Evolutionary conservation across 2,888 invertebrate species (phyloP).

Genomic region (Eupelmus urozonus): DNA sequence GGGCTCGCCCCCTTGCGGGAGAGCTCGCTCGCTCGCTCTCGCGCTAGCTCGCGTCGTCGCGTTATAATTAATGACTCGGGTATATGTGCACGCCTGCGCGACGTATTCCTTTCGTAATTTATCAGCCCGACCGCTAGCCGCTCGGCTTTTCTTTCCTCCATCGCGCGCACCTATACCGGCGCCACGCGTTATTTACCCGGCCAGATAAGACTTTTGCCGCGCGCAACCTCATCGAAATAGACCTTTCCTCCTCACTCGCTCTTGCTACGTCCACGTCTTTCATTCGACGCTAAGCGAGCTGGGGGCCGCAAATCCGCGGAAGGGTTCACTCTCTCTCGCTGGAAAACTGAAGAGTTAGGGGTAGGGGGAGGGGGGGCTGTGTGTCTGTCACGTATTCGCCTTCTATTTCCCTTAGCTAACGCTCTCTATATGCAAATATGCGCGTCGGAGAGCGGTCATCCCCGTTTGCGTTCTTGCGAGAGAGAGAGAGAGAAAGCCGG

Average conservation of each 20-base stretch:
- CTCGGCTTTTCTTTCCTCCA: conserved; percentile 61
- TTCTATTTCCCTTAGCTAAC: conserved; percentile 76
- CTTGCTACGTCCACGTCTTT: conserved; percentile 45
- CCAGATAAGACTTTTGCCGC: conserved; percentile 33
- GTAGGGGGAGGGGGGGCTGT: conserved; percentile 36
- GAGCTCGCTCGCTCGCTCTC: too few species aligned
- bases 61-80: conserved; percentile 64
- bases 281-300: conserved; percentile 60
- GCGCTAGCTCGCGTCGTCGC: conserved; percentile 59
- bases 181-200: conserved; percentile 1
- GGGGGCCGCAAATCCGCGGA: conserved; percentile 67
- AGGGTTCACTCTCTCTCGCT: conserved; percentile 67
- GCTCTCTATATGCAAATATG: conserved; percentile 77
- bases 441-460: conserved; percentile 64
- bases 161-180: background rate
- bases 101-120: conserved; percentile 64
- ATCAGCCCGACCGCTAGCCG: conserved; percentile 60
- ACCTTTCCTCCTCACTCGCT: background rate
- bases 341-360: background rate
- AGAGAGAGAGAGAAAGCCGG: conserved; percentile 49
- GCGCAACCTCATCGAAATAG: conserved; percentile 13
- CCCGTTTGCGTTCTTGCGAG: conserved; percentile 53
- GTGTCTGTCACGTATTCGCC: conserved; percentile 74
- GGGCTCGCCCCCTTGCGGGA: conserved; percentile 40
- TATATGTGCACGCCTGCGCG: conserved; percentile 25